Evolutionary conservation across 2,797 vertebrate species (phyloP), one percentile per base, ranked within the genome.

Genomic region (Sciaenops ocellatus): DNA sequence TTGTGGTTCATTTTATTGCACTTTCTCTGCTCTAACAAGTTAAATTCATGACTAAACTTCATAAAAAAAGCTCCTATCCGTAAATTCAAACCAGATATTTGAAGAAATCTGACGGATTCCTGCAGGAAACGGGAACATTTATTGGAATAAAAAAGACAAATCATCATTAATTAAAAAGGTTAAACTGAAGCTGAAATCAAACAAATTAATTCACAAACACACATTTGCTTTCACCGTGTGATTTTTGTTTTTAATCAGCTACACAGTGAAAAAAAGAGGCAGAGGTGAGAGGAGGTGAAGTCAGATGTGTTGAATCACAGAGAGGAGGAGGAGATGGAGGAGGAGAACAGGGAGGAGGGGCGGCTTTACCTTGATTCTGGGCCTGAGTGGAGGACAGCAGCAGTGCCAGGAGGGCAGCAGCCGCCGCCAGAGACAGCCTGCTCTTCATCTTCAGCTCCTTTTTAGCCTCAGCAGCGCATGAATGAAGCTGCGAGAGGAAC

Each of bases 351-450:
- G 65, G 44, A 60, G 64, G 56, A 46, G 54, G 57, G 85, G 73
- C 7, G 57, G 80, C 75, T 90, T 96, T 98, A 99, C 96, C 97
- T 98, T 30, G n/a, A 13, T 30, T 6, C 84, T 99, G 97, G 89
- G 97, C 97, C 90, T 95, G 93, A 78, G 92, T 93, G 85, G 94
- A 95, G 86, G 94, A 84, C 83, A 93, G 91, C 85, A 97, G 90
- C 83, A 97, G 94, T 73, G 94, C 94, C 86, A 97, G 95, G 74
- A 97, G 83, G 87, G 95, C 94, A 83, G 94, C 92, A 83, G 94
- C 92, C 20, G 92, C 94, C 87, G 88, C 95, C 87, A 94, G 86
- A 89, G 85, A 92, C 90, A 97, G 93, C 87, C 95, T 93, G 89
- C 92, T 96, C 96, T 95, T 96, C 98, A 98, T 93, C 94, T 90